phyloP scores from a whole-genome alignment of 2,888 invertebrate species.

The Dynastes hyllus region DNA sequence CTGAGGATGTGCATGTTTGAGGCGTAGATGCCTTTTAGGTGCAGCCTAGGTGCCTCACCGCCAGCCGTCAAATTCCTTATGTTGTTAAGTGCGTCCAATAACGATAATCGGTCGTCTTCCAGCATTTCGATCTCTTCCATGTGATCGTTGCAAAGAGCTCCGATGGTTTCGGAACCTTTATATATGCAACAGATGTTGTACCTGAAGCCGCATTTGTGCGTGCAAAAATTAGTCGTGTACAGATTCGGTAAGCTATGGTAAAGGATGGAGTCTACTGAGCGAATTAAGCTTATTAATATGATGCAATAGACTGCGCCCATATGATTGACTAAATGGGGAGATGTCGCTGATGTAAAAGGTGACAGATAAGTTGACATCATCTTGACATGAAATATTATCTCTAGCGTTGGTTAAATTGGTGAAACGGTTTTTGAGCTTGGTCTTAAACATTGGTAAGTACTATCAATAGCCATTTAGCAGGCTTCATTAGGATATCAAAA shows the following conservation, averaged over 20 bases:
- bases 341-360: too few species aligned
- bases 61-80: constrained; percentile 12
- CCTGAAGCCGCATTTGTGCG: constrained; percentile 7
- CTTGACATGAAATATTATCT: too few species aligned
- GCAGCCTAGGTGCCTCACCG: background rate
- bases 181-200: constrained; percentile 21
- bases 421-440: too few species aligned
- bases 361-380: too few species aligned
- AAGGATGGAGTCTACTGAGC: background rate
- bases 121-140: background rate
- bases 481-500: too few species aligned
- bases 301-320: background rate
- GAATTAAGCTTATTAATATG: background rate
- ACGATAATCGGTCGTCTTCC: background rate
- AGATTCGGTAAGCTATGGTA: background rate
- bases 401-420: too few species aligned
- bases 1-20: constrained; percentile 29
- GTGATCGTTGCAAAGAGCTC: background rate
- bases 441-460: too few species aligned
- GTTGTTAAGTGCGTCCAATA: background rate
- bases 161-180: background rate
- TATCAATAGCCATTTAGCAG: too few species aligned
- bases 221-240: constrained; percentile 24
- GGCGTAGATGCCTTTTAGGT: constrained; percentile 4
- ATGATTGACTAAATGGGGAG: too few species aligned